These are phyloP conservation scores for Rhopalosiphum padi DNA, from an alignment of 1,140 invertebrate genomes.

Conservation along the genomic window DNA sequence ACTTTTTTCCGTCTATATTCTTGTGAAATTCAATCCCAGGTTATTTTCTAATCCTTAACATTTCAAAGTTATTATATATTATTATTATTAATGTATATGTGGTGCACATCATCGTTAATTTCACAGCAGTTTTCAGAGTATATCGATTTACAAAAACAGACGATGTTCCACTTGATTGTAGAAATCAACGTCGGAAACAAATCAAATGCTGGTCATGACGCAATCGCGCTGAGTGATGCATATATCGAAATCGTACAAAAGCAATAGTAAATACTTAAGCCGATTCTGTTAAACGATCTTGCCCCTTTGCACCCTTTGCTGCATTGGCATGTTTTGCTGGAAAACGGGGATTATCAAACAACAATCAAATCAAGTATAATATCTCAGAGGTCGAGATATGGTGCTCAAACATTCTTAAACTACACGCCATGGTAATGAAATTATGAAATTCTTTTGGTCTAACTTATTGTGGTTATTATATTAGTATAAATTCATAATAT, in stretches of 20 bases:
- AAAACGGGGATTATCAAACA: background rate
- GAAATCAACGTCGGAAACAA: background rate
- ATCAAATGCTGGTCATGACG: background rate
- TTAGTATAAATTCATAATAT: background rate
- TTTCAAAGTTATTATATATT: background rate
- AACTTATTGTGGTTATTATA: background rate
- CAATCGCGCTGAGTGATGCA: background rate
- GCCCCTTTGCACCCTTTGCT: background rate
- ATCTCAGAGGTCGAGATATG: background rate
- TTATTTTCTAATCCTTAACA: background rate
- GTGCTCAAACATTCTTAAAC: background rate
- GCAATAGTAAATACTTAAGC: slow-evolving; percentile 14
- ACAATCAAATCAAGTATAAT: background rate
- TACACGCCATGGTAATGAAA: too few species aligned
- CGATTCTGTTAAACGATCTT: background rate
- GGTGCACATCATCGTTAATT: too few species aligned
- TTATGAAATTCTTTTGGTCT: background rate
- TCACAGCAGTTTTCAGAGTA: background rate
- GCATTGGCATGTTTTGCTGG: background rate
- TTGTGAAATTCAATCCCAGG: slow-evolving; percentile 34
- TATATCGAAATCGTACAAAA: background rate
- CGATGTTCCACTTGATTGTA: background rate
- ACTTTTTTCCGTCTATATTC: background rate
- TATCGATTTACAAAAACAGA: background rate
- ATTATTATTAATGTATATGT: background rate